Evolutionary conservation across 2,797 vertebrate genomes (phyloP), one percentile per base, ranked within the genome.

Genomic region (Lycodopsis pacificus): DNA sequence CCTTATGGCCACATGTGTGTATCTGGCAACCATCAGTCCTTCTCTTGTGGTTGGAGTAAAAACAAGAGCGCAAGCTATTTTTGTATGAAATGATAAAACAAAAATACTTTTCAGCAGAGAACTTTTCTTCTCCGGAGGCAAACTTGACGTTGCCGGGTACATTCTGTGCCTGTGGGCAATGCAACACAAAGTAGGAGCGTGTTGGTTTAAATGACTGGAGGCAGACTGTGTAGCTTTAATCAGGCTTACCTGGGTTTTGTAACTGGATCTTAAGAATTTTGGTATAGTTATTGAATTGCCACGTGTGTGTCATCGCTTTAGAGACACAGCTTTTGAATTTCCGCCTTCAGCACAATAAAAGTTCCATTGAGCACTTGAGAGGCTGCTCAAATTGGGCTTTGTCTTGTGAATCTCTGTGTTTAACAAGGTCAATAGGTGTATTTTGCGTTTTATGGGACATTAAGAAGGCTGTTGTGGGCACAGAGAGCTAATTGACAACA

Each of bases 141-240:
- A 76, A 66, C 73, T 67, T 27, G 48, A 81, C 77, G 80, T 77
- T 61, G 53, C 63, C 44, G 13, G 40, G 73, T 81, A 83, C 83
- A 84, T 73, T 11, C 57, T 79, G 57, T 90, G 83, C 87, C 86
- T 58, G 49, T 62, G 82, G 86, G 89, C 82, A 62, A 71, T 54
- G 56, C n/a, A 65, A 68, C 64, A 77, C 73, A 80, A 74, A 84
- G 42, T 40, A 64, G 58, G 76, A 64, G 48, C 53, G 30, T 77
- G 78, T 86, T 81, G 76, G 68, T 86, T 70, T 58, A 82, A 82
- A 85, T 82, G 77, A 82, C 85, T 85, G 62, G n/a, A 82, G 82
- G 83, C 74, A 71, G 73, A 76, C 56, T 76, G 11, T 48, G 44
- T 49, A 66, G 74, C 74, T 90, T 85, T 86, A 86, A 90, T 91